Conservation (phyloP, 2,888 invertebrate genomes). For the Eurytoma adleriae region DNA sequence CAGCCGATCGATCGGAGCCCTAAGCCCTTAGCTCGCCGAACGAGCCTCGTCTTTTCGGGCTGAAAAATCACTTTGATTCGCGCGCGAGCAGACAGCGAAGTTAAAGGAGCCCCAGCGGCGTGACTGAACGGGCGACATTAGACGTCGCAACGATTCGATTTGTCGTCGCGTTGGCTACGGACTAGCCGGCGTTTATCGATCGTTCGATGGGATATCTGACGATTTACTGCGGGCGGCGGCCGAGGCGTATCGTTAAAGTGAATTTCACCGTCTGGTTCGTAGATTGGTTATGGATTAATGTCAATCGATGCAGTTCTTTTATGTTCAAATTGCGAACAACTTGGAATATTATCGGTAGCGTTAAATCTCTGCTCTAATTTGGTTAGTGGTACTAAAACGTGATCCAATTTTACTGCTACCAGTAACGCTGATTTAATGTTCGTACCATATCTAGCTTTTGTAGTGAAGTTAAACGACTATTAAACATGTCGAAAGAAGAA, state of each 20-base stretch:
- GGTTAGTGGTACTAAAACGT: too few relatives aligned
- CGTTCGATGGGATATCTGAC: not conserved
- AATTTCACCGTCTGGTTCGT: too few relatives aligned
- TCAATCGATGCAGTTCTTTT: too few relatives aligned
- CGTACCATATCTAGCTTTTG: too few relatives aligned
- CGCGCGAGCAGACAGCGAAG: not conserved
- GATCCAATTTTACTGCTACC: too few relatives aligned
- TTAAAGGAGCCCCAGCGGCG: not conserved
- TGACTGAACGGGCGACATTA: not conserved
- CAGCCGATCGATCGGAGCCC: not conserved
- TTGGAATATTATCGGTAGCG: too few relatives aligned
- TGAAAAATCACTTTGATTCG: not conserved
- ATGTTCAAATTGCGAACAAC: too few relatives aligned
- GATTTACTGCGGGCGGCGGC: not conserved
- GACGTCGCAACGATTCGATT: conserved; percentile 9
- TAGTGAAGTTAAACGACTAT: too few relatives aligned
- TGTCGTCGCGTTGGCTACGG: conserved; percentile 1
- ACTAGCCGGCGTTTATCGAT: conserved; percentile 19
- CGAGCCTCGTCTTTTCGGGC: not conserved
- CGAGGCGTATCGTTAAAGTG: not conserved
- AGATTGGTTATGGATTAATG: too few relatives aligned
- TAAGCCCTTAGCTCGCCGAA: not conserved
- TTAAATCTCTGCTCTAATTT: too few relatives aligned
- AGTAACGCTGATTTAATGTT: too few relatives aligned
- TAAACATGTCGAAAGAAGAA: too few relatives aligned